phyloP scores from a whole-genome alignment of 2,888 invertebrate species.

The Philhelius pedissequus region DNA sequence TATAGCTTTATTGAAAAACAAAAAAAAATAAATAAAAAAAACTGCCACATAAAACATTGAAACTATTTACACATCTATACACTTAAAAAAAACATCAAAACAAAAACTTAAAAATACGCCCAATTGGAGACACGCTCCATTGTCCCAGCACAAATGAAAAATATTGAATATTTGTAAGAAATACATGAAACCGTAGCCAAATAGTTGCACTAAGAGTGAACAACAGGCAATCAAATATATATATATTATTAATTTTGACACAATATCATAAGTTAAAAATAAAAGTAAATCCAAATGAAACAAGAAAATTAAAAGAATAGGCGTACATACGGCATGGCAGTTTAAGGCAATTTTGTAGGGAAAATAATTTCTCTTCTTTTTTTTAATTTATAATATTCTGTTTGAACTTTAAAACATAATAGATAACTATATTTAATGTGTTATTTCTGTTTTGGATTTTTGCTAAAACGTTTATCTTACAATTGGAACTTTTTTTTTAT shows the following conservation, averaged over 20 bases:
- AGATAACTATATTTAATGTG: not conserved
- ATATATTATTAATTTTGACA: conserved; percentile 1
- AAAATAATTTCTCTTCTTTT: not conserved
- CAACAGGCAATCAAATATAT: conserved; percentile 48
- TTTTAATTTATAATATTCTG: not conserved
- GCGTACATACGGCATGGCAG: conserved; percentile 45
- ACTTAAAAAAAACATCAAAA: not conserved
- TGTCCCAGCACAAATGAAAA: conserved; percentile 10
- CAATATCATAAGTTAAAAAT: conserved; percentile 2
- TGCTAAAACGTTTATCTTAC: not conserved
- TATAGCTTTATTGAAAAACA: not conserved
- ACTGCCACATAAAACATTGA: conserved; percentile 15
- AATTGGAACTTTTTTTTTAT: conserved; percentile 21
- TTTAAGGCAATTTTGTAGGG: conserved; percentile 41
- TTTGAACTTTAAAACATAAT: not conserved
- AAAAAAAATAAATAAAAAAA: not conserved
- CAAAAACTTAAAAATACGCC: conserved; percentile 19
- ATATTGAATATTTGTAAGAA: conserved; percentile 15
- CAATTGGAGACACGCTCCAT: not conserved
- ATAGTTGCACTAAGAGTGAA: conserved; percentile 59
- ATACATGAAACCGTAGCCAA: conserved; percentile 47
- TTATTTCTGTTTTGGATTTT: conserved; percentile 7
- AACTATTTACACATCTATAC: conserved; percentile 35
- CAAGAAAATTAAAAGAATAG: not conserved
- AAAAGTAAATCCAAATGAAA: not conserved